A percentile compares a stretch with the other conserved stretches of the same genome.
These are phyloP conservation scores for Paralichthys olivaceus DNA, from an alignment of 2,113 vertebrate species.

Conservation along the genomic window DNA sequence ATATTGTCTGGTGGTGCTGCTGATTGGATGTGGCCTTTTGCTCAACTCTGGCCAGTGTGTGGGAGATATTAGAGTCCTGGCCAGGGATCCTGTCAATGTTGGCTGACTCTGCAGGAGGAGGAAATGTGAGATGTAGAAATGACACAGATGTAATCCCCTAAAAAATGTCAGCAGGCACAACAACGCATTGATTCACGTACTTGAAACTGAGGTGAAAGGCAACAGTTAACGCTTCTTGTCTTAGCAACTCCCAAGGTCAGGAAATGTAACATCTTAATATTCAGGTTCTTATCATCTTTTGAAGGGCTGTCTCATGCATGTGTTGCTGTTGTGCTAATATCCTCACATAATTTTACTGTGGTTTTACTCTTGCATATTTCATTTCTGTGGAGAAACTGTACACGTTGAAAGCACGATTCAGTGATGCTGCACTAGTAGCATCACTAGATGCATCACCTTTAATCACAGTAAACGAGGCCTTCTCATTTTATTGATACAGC, in stretches of 20 bases:
- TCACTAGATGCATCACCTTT: constrained; percentile 43
- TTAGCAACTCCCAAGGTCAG: constrained; percentile 35
- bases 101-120: constrained; percentile 24
- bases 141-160: constrained; percentile 46
- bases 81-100: constrained; percentile 39
- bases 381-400: constrained; percentile 29
- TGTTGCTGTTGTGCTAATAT: constrained; percentile 4
- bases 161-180: constrained; percentile 54
- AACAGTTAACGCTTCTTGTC: neutral
- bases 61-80: constrained; percentile 31
- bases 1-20: constrained; percentile 51
- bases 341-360: neutral
- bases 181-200: constrained; percentile 43
- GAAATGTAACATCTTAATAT: constrained; percentile 7
- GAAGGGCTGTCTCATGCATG: neutral
- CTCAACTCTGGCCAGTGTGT: constrained; percentile 36
- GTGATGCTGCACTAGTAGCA: constrained; percentile 33
- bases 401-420: constrained; percentile 41
- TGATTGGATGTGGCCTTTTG: constrained; percentile 68
- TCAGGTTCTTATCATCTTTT: constrained; percentile 1
- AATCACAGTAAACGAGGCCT: constrained; percentile 37
- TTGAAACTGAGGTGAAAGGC: constrained; percentile 14
- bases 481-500: constrained; percentile 53
- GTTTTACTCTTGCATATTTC: neutral
- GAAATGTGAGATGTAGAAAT: constrained; percentile 55